These are phyloP conservation scores for Molossus molossus DNA, from an alignment of 2,797 vertebrate genomes.

Conservation along the genomic window DNA sequence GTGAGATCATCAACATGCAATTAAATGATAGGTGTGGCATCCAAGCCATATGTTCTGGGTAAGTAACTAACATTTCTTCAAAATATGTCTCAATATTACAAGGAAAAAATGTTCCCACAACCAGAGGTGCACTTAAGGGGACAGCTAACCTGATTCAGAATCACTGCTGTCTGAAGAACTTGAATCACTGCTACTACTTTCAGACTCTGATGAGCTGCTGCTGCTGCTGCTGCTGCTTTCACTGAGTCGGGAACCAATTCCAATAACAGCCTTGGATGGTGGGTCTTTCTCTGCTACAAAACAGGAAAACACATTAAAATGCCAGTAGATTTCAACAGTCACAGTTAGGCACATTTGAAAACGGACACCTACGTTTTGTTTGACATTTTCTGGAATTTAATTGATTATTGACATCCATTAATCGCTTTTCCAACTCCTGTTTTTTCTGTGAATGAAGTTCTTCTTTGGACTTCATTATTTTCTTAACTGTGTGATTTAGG, in stretches of 20 bases:
- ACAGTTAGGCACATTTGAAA: constrained; percentile 38
- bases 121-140: constrained; percentile 59
- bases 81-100: constrained; percentile 41
- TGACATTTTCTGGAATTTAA: constrained; percentile 87
- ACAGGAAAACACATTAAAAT: constrained; percentile 52
- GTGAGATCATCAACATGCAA: constrained; percentile 24
- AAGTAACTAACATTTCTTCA: constrained; percentile 60
- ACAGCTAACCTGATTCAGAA: constrained; percentile 93
- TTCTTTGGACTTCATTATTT: constrained; percentile 87
- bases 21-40: constrained; percentile 12
- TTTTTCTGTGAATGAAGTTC: constrained; percentile 87
- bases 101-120: constrained; percentile 3
- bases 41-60: constrained; percentile 13
- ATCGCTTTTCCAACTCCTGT: constrained; percentile 87
- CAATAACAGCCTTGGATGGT: constrained; percentile 68
- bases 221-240: constrained; percentile 88
- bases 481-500: constrained; percentile 89
- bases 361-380: constrained; percentile 88
- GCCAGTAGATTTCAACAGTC: neutral
- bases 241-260: constrained; percentile 88
- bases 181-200: constrained; percentile 87
- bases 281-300: constrained; percentile 86
- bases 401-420: constrained; percentile 87
- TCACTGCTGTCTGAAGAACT: constrained; percentile 93
- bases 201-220: constrained; percentile 79